Percentiles rank a stretch among this genome's conserved stretches.
These are phyloP conservation scores for Metellina segmentata DNA, from an alignment of 2,888 invertebrate species.

Conservation along the genomic window DNA sequence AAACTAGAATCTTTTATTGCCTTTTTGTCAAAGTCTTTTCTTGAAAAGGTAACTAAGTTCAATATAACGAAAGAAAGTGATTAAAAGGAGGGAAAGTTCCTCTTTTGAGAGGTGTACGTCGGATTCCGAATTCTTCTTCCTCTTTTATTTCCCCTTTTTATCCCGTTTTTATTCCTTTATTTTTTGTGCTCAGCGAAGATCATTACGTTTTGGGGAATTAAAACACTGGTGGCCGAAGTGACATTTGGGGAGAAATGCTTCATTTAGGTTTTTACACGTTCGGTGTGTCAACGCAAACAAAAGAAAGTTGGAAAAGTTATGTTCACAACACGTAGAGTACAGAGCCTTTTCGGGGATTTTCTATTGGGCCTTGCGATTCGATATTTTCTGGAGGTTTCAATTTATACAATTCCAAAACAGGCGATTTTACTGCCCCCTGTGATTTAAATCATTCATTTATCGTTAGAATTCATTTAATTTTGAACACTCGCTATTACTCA, in stretches of 20 bases:
- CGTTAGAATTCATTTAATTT: too few relatives aligned
- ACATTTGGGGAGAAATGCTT: slow-evolving; percentile 59
- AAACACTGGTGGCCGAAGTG: slow-evolving; percentile 53
- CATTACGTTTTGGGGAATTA: slow-evolving; percentile 47
- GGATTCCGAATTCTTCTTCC: slow-evolving; percentile 35
- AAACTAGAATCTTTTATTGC: slow-evolving; percentile 74
- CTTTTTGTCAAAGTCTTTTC: slow-evolving; percentile 75
- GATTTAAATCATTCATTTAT: too few relatives aligned
- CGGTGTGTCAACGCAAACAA: slow-evolving; percentile 33
- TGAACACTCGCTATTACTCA: too few relatives aligned
- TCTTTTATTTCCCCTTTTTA: not conserved
- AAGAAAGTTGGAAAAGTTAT: not conserved
- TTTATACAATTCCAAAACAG: too few relatives aligned
- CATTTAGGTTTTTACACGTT: slow-evolving; percentile 56
- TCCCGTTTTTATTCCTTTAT: slow-evolving; percentile 5
- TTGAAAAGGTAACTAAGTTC: slow-evolving; percentile 76
- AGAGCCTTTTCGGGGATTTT: too few relatives aligned
- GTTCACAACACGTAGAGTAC: too few relatives aligned
- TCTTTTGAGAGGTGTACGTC: slow-evolving; percentile 62
- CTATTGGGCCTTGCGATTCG: too few relatives aligned
- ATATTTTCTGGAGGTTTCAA: too few relatives aligned
- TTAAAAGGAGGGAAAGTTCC: slow-evolving; percentile 71
- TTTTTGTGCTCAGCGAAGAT: slow-evolving; percentile 9
- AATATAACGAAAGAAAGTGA: slow-evolving; percentile 74
- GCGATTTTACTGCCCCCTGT: too few relatives aligned